Conservation (phyloP, 1,140 invertebrate genomes). For the Zaprionus camerounensis region DNA sequence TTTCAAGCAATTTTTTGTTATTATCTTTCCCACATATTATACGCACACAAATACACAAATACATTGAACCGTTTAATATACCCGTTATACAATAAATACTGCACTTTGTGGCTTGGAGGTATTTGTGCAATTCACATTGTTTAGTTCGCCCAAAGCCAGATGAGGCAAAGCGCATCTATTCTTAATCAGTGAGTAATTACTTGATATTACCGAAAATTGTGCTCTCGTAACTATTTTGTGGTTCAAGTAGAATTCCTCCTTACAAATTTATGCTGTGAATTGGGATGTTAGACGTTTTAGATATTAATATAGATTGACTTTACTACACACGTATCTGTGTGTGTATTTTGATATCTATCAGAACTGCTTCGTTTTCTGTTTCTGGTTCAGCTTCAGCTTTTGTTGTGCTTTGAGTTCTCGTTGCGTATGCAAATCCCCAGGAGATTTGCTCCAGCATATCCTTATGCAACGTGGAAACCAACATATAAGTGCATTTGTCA, state of each 20-base stretch:
- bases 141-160: conserved; percentile 12
- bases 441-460: conserved; percentile 53
- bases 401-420: conserved; percentile 26
- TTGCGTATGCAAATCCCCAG: conserved; percentile 72
- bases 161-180: neutral
- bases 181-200: conserved; percentile 39
- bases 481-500: conserved; percentile 74
- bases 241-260: neutral
- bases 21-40: conserved; percentile 33
- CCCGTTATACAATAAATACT: conserved; percentile 55
- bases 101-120: conserved; percentile 46
- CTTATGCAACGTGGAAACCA: conserved; percentile 40
- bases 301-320: neutral
- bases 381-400: conserved; percentile 31
- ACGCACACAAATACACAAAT: conserved; percentile 15
- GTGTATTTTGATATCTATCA: conserved; percentile 19
- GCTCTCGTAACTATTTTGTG: neutral
- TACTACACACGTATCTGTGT: conserved; percentile 5
- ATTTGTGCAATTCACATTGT: conserved; percentile 36
- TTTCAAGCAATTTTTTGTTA: conserved; percentile 61
- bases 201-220: conserved; percentile 9
- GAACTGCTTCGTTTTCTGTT: conserved; percentile 43
- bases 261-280: neutral
- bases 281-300: neutral
- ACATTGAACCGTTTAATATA: conserved; percentile 10